Base-by-base conservation (phyloP, 2,888 invertebrate genomes). In the Eueremaeus valkanovi region DNA sequence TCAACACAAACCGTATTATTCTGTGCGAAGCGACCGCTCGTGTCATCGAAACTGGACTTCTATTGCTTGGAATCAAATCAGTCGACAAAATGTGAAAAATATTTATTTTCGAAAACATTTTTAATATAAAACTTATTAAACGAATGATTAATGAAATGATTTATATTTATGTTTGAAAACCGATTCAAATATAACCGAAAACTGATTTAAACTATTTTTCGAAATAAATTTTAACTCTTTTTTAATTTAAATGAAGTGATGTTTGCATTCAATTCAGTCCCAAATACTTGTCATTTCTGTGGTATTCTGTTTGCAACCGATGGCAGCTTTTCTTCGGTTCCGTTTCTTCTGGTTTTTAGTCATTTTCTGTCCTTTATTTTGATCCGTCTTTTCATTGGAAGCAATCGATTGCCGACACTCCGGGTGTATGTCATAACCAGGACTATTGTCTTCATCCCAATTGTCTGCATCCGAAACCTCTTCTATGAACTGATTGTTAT, bases 11-110 rank as follows among this genome's bases (percentile, higher is more conserved):
- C 77, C 88, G 99, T 77, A 88, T 99, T 79, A 87, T 96, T 80
- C 85, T 99, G 2, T 92, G 94, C 82, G 97, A 99, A 87, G 92
- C 90, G 9, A 93, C 98, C 2, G 95, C 97, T 3, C 87, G 87
- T 77, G 85, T 96, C 40, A 89, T 99, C 88, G 90, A 89, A 77
- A 88, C 90, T 81, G 92, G 94, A 82, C 94, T 99, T 83, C 84
- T 89, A 80, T 91, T 99, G 81, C 88, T 99, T 75, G 98, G 97
- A 73, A 88, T 99, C 58, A 91, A 90, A 83, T 91, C 97, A 49
- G 91, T 99, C 29, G 88, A 90, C 45, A 92, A 90, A 85, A 98
- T 99, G 93, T 99, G 76, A 79, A n/a, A n/a, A n/a, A n/a, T n/a
- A 36, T 8, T 36, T 36, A 36, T 36, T 36, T 36, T 36, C 36